Conservation (phyloP, 2,888 invertebrate genomes). For the Drosophila mimetica region DNA sequence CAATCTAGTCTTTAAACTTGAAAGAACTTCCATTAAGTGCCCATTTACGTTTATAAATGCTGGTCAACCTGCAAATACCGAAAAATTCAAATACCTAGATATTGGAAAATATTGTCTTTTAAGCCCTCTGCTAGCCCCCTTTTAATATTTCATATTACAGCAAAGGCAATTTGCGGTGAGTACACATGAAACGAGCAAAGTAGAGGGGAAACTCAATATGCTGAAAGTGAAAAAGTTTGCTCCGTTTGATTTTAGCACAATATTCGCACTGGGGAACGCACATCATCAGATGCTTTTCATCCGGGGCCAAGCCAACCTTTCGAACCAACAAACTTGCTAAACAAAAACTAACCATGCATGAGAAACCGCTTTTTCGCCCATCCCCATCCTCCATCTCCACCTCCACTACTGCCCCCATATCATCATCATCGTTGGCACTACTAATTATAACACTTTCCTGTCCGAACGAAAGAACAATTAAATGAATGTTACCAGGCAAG, state of each 20-base stretch:
- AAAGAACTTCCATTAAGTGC: not conserved
- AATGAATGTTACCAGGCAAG: constrained; percentile 32
- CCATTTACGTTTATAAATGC: not conserved
- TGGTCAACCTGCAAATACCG: not conserved
- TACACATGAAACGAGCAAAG: not conserved
- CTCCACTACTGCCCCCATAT: not conserved
- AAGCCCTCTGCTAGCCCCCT: not conserved
- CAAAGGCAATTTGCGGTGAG: constrained; percentile 15
- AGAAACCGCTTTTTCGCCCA: not conserved
- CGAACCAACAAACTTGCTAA: constrained; percentile 14
- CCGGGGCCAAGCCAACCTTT: not conserved
- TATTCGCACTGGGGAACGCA: constrained; percentile 13
- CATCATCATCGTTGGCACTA: constrained; percentile 24
- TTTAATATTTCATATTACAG: constrained; percentile 13
- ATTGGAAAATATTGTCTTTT: not conserved
- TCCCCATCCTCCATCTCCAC: not conserved
- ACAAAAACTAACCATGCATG: constrained; percentile 25
- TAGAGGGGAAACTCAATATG: constrained; percentile 1
- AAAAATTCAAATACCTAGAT: not conserved
- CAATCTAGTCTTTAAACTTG: too few relatives aligned
- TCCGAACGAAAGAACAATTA: constrained; percentile 32
- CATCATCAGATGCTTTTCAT: constrained; percentile 3
- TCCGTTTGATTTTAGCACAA: constrained; percentile 24
- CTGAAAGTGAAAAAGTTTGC: constrained; percentile 16
- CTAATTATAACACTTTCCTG: constrained; percentile 40